Evolutionary conservation across 1,140 invertebrate genomes (phyloP).

Genomic region (Drosophila mojavensis): DNA sequence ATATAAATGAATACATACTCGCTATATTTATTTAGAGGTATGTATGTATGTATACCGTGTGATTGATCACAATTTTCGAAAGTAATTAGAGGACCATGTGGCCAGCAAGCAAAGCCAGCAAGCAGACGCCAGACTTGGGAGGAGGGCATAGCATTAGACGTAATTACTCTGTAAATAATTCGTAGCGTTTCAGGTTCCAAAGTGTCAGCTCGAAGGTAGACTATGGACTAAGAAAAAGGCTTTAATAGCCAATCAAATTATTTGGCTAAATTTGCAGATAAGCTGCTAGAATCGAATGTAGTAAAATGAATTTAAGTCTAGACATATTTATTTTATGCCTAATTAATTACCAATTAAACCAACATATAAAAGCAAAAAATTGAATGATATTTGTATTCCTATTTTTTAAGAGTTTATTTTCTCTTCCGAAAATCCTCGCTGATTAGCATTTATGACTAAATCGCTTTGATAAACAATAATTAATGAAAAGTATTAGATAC

Average conservation of each 20-base stretch:
- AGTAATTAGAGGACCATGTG: constrained; percentile 66
- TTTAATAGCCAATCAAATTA: constrained; percentile 27
- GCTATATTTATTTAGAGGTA: no score
- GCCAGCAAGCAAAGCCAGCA: constrained; percentile 3
- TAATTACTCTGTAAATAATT: constrained; percentile 73
- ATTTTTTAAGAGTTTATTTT: no score
- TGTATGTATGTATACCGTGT: constrained; percentile 39
- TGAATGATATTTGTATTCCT: no score
- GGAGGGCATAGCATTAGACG: constrained; percentile 44
- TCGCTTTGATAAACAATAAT: no score
- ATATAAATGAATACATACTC: constrained; percentile 7
- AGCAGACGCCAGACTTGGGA: constrained; percentile 1
- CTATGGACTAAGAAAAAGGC: constrained; percentile 5
- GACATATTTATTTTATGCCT: no score
- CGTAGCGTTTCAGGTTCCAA: constrained; percentile 28
- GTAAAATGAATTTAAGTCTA: no score
- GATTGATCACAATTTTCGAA: constrained; percentile 75
- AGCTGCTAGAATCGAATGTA: no score
- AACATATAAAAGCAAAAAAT: no score
- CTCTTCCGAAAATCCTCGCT: no score
- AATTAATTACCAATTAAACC: no score
- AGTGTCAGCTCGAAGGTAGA: constrained; percentile 16
- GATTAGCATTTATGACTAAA: no score
- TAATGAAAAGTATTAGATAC: no score
- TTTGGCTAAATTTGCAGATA: neutral